Evolutionary conservation across 2,888 invertebrate genomes (phyloP).

Genomic region (Tineola bisselliella): DNA sequence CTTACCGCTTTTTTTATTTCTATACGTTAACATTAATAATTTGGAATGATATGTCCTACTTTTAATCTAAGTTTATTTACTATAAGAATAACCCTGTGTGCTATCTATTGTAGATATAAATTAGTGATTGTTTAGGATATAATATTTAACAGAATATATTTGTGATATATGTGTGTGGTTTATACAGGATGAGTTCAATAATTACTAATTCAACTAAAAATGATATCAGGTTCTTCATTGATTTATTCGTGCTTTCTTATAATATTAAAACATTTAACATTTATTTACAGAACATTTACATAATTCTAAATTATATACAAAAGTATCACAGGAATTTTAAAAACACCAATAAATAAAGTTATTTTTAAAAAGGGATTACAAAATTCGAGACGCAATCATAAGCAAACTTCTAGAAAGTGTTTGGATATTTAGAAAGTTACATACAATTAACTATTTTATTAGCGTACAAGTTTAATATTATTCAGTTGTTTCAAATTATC

Average conservation of each 20-base stretch:
- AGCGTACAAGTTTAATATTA: too few species aligned
- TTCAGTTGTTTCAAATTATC: too few species aligned
- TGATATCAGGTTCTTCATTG: too few species aligned
- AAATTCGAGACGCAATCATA: background rate
- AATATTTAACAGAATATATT: background rate
- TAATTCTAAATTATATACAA: slow-evolving; percentile 32
- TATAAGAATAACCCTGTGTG: slow-evolving; percentile 18
- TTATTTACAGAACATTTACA: background rate
- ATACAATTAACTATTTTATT: background rate
- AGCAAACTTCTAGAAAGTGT: background rate
- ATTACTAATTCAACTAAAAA: background rate
- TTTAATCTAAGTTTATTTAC: slow-evolving; percentile 19
- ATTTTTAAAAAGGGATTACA: background rate
- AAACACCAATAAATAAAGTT: slow-evolving; percentile 16
- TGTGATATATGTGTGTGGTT: too few species aligned
- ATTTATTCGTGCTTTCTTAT: slow-evolving; percentile 1
- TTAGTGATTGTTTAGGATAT: background rate
- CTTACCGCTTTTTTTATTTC: background rate
- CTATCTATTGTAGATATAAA: background rate
- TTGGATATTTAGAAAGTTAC: background rate
- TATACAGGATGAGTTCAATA: background rate
- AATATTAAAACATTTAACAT: background rate
- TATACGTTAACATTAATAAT: background rate
- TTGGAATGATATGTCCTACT: slow-evolving; percentile 11
- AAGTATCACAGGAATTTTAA: slow-evolving; percentile 54